phyloP scores from a whole-genome alignment of 2,888 invertebrate species.

The Drosophila rubida region DNA sequence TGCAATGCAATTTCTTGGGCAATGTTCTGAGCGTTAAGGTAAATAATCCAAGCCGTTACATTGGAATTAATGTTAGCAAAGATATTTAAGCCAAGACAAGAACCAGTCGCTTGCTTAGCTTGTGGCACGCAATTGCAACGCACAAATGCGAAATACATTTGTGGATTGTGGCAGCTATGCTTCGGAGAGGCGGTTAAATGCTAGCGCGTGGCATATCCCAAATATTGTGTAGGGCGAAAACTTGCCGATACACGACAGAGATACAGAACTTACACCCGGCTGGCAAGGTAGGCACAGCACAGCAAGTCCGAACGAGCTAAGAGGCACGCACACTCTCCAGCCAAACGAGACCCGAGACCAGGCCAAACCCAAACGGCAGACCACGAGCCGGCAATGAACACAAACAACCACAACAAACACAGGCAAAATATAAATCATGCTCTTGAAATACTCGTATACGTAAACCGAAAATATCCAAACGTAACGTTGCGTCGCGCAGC shows the following conservation, averaged over 20 bases:
- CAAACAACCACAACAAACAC: conserved; percentile 10
- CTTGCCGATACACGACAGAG: conserved; percentile 24
- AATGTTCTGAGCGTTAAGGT: no score
- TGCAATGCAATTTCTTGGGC: no score
- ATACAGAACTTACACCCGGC: conserved; percentile 30
- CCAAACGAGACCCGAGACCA: conserved; percentile 13
- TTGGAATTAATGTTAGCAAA: not conserved
- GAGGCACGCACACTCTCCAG: conserved; percentile 47
- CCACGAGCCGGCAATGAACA: conserved; percentile 11
- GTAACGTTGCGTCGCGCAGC: conserved; percentile 24
- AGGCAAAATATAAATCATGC: conserved; percentile 21
- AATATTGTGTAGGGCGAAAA: conserved; percentile 14
- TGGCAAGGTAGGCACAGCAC: conserved; percentile 4
- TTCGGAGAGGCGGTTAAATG: not conserved
- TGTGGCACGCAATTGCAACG: conserved; percentile 27
- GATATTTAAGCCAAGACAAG: conserved; percentile 40
- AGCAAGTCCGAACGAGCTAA: conserved; percentile 7
- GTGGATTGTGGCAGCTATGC: conserved; percentile 31
- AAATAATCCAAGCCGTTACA: not conserved
- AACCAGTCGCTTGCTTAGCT: conserved; percentile 28
- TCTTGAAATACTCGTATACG: conserved; percentile 34
- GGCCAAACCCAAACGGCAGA: conserved; percentile 11
- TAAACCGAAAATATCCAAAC: conserved; percentile 56
- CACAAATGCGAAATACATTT: conserved; percentile 44
- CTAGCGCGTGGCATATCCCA: not conserved